Evolutionary conservation across 2,888 invertebrate species (phyloP).

Genomic region (Anoplius nigerrimus): DNA sequence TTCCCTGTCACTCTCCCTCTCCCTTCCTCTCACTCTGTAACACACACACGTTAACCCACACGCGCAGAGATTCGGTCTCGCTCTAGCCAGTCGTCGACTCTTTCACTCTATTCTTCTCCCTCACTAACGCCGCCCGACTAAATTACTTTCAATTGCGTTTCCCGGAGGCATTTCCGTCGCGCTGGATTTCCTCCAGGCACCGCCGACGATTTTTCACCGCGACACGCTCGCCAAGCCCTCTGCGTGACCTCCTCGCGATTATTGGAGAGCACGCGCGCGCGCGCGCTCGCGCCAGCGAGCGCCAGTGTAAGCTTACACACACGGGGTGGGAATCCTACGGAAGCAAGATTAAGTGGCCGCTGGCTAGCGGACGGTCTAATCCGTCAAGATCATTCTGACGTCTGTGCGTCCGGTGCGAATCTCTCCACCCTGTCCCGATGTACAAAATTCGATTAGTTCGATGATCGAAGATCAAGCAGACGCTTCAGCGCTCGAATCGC

Average conservation of each 20-base stretch:
- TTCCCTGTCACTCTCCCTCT: constrained; percentile 3
- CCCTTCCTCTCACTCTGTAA: neutral
- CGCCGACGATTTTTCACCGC: constrained; percentile 30
- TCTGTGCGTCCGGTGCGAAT: too few relatives aligned
- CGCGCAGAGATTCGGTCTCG: constrained; percentile 18
- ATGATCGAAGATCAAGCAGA: too few relatives aligned
- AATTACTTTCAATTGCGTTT: constrained; percentile 62
- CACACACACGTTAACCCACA: too few relatives aligned
- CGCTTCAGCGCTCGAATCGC: too few relatives aligned
- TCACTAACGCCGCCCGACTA: constrained; percentile 42
- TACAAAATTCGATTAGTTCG: too few relatives aligned
- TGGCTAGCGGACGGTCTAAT: too few relatives aligned
- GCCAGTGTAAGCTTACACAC: too few relatives aligned
- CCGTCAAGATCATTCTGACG: too few relatives aligned
- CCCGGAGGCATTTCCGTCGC: constrained; percentile 38
- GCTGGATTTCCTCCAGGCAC: constrained; percentile 21
- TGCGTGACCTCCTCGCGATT: constrained; percentile 11
- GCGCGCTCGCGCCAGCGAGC: constrained; percentile 18
- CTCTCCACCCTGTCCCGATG: too few relatives aligned
- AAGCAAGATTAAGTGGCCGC: too few relatives aligned
- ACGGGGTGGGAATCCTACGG: too few relatives aligned
- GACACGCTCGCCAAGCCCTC: neutral
- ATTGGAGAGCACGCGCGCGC: constrained; percentile 23
- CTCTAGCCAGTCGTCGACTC: constrained; percentile 9
- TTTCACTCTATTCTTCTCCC: constrained; percentile 17